Conservation (phyloP, 2,113 vertebrate genomes). For the Mesoclemmys tuberculata region DNA sequence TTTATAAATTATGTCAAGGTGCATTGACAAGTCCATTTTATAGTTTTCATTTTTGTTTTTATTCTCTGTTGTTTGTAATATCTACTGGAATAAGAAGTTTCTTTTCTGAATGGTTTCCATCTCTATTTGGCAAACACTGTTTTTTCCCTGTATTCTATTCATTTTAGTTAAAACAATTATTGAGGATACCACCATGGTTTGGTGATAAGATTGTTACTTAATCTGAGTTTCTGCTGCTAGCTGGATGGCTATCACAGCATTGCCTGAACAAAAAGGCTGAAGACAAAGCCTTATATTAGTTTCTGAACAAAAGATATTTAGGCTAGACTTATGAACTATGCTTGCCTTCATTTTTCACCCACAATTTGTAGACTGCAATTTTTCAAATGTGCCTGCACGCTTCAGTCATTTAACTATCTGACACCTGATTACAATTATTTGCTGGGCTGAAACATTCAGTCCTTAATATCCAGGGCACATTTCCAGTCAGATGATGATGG, state of each 20-base stretch:
- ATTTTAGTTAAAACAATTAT: constrained; percentile 55
- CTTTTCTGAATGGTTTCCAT: constrained; percentile 53
- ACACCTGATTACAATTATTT: constrained; percentile 4
- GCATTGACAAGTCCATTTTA: constrained; percentile 23
- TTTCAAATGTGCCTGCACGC: neutral
- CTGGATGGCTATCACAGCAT: constrained; percentile 44
- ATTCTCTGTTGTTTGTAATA: constrained; percentile 29
- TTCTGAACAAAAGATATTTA: constrained; percentile 10
- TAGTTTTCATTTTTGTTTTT: constrained; percentile 56
- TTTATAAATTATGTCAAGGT: constrained; percentile 18
- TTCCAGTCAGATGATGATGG: neutral
- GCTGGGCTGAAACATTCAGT: neutral
- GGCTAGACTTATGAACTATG: neutral
- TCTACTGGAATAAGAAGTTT: constrained; percentile 33
- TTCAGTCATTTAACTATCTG: neutral
- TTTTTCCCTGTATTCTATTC: constrained; percentile 47
- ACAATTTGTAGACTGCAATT: neutral
- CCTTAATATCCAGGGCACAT: neutral
- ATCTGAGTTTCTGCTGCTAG: neutral
- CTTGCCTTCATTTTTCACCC: neutral
- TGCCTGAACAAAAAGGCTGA: constrained; percentile 40
- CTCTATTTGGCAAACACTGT: constrained; percentile 41
- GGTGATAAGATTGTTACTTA: constrained; percentile 58
- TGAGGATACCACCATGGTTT: constrained; percentile 13
- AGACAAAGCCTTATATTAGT: constrained; percentile 30